A percentile compares a stretch with the other conserved stretches of the same genome.
Conservation (phyloP, 1,140 invertebrate species). For the Tetragonula clypearis region DNA sequence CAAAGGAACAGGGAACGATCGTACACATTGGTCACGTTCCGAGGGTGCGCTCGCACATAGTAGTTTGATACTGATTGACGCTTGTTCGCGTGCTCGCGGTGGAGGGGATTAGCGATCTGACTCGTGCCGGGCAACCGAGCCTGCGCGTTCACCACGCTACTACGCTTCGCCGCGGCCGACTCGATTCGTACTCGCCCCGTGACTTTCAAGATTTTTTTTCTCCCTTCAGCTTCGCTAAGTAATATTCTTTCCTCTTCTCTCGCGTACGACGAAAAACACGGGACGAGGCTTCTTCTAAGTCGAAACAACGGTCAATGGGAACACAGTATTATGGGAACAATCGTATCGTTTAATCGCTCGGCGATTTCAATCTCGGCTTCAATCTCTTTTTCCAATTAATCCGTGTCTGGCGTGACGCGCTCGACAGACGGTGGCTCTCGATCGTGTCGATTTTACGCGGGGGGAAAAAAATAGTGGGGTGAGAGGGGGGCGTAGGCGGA, state of each 20-base stretch:
- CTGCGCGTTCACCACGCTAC: not conserved
- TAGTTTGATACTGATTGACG: slow-evolving; percentile 75
- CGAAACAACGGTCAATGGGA: not conserved
- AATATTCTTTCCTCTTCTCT: not conserved
- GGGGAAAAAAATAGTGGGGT: not conserved
- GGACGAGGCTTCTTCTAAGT: not conserved
- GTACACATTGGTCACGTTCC: slow-evolving; percentile 46
- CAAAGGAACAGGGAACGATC: slow-evolving; percentile 1
- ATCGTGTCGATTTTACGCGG: not conserved
- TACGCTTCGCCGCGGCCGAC: not conserved
- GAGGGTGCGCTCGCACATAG: slow-evolving; percentile 34
- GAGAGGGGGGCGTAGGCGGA: no score
- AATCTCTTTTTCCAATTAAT: slow-evolving; percentile 14
- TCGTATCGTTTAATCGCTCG: slow-evolving; percentile 9
- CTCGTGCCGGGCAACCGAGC: slow-evolving; percentile 19
- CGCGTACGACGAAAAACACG: not conserved
- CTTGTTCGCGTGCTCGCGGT: slow-evolving; percentile 71
- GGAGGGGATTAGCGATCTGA: slow-evolving; percentile 49
- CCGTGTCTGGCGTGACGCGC: not conserved
- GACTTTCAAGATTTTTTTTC: not conserved
- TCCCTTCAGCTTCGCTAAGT: not conserved
- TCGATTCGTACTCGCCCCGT: not conserved
- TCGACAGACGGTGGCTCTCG: not conserved
- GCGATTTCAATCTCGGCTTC: slow-evolving; percentile 1
- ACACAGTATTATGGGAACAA: not conserved